A percentile compares a stretch with the other conserved stretches of the same genome.
Conservation (phyloP, 1,140 invertebrate species). For the Geopemphigus sp. region DNA sequence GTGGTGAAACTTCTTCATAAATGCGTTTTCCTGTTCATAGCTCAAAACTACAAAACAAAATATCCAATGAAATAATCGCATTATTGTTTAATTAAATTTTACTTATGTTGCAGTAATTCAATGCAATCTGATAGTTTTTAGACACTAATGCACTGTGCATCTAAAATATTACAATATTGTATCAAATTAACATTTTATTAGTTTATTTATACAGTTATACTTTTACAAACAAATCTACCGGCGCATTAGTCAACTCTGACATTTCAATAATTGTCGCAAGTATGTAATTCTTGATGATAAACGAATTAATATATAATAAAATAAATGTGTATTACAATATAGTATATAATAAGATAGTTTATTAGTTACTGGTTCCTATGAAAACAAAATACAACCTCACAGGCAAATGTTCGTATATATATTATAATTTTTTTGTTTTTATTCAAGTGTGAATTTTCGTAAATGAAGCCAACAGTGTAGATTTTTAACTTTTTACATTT, state of each 20-base stretch:
- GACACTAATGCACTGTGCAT: slow-evolving; percentile 23
- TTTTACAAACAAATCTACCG: slow-evolving; percentile 29
- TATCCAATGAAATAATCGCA: not conserved
- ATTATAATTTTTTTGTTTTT: too few species aligned
- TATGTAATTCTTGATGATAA: too few species aligned
- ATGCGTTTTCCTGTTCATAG: slow-evolving; percentile 4
- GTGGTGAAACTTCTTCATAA: slow-evolving; percentile 4
- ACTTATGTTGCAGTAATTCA: slow-evolving; percentile 27
- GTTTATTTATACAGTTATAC: not conserved
- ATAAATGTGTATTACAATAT: too few species aligned
- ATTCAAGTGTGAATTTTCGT: too few species aligned
- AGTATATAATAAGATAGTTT: too few species aligned
- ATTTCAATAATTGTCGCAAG: not conserved
- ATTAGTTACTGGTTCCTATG: too few species aligned
- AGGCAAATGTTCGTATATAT: too few species aligned
- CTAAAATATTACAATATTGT: not conserved
- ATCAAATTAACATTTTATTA: not conserved
- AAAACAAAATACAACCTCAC: too few species aligned
- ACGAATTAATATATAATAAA: too few species aligned
- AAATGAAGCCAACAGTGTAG: too few species aligned
- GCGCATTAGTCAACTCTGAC: not conserved
- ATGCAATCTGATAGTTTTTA: slow-evolving; percentile 20
- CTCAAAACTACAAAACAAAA: slow-evolving; percentile 27
- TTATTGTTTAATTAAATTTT: not conserved
- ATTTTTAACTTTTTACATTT: too few species aligned